Conservation (phyloP, 2,797 vertebrate genomes). For the Perodicticus potto region DNA sequence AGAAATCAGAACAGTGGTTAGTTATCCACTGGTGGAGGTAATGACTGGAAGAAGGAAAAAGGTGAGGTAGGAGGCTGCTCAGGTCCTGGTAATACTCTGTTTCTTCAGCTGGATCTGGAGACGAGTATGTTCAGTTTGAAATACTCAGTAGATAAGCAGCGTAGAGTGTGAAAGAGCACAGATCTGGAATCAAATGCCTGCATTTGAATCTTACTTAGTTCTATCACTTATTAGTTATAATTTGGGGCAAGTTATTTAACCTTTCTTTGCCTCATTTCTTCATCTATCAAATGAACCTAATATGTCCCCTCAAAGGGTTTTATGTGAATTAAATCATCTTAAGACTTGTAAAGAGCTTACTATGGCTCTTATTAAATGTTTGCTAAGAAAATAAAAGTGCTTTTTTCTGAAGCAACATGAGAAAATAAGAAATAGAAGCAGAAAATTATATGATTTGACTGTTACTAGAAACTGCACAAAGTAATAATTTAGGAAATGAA, state of each 20-base stretch:
- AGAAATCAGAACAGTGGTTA: conserved; percentile 10
- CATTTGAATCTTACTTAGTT: not conserved
- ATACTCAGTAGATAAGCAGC: not conserved
- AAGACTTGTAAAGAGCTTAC: conserved; percentile 44
- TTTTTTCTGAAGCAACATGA: conserved; percentile 59
- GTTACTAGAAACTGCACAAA: conserved; percentile 36
- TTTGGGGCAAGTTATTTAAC: not conserved
- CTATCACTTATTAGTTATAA: not conserved
- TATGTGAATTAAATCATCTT: conserved; percentile 1
- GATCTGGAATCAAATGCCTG: not conserved
- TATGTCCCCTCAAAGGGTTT: not conserved
- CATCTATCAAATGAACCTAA: not conserved
- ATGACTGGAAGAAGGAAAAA: not conserved
- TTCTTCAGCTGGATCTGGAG: not conserved
- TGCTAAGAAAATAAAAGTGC: conserved; percentile 27
- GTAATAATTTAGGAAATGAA: conserved; percentile 9
- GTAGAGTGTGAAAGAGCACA: not conserved
- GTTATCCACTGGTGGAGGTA: not conserved
- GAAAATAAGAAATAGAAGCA: conserved; percentile 16
- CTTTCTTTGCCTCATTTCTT: conserved; percentile 18
- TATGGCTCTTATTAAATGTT: not conserved
- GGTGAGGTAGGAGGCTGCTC: not conserved
- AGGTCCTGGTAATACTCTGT: not conserved
- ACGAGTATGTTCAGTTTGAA: not conserved
- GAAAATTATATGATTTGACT: not conserved